A percentile compares a stretch with the other conserved stretches of the same genome.
Conservation (phyloP, 2,888 invertebrate genomes). For the Cremastobaeus sp. region DNA sequence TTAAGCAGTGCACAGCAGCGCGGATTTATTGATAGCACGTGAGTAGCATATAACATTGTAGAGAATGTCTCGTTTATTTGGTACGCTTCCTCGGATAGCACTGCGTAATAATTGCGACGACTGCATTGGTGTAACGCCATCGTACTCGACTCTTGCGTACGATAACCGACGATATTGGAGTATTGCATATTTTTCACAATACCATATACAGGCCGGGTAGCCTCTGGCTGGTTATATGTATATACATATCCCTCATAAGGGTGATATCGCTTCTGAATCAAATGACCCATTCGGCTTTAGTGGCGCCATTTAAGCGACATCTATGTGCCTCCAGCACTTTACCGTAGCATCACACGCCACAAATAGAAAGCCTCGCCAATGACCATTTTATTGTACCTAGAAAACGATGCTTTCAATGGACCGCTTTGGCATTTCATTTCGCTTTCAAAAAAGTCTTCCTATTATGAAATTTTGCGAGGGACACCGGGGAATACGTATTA, state of each 20-base stretch:
- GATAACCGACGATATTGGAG: constrained; percentile 70
- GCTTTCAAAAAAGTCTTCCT: constrained; percentile 45
- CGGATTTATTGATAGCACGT: constrained; percentile 49
- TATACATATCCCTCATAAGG: constrained; percentile 68
- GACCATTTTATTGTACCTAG: constrained; percentile 64
- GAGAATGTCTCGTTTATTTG: constrained; percentile 58
- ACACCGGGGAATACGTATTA: no score
- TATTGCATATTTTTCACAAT: constrained; percentile 74
- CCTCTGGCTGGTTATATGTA: constrained; percentile 54
- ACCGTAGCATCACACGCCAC: constrained; percentile 62
- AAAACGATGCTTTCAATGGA: constrained; percentile 44
- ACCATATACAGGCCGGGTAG: constrained; percentile 61
- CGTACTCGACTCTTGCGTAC: constrained; percentile 46
- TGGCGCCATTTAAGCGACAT: constrained; percentile 75
- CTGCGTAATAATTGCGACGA: constrained; percentile 58
- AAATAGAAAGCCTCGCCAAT: constrained; percentile 71
- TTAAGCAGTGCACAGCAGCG: constrained; percentile 36
- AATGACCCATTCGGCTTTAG: constrained; percentile 78
- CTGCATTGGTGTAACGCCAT: constrained; percentile 48
- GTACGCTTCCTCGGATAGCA: constrained; percentile 54
- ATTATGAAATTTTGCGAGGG: constrained; percentile 45
- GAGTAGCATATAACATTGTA: constrained; percentile 40
- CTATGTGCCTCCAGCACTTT: constrained; percentile 72
- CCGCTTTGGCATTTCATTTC: constrained; percentile 36
- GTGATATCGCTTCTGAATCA: constrained; percentile 77